Percentiles rank a stretch among this genome's conserved stretches.
phyloP scores from a whole-genome alignment of 2,888 invertebrate species.

The Chydorus sphaericus region DNA sequence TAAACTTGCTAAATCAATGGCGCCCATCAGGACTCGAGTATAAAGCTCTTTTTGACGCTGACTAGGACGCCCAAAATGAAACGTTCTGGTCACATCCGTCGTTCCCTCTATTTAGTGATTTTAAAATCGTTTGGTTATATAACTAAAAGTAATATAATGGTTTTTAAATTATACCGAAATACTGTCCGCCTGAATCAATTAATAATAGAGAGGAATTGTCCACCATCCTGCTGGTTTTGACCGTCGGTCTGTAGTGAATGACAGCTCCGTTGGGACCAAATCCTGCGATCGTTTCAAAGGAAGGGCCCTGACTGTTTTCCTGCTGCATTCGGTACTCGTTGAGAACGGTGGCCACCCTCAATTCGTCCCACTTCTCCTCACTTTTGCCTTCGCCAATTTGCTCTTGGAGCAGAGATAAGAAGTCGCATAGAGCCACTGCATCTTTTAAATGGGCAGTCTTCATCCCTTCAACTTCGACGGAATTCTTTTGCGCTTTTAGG shows the following conservation, averaged over 20 bases:
- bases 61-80: constrained; percentile 70
- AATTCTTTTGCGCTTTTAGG: constrained; percentile 76
- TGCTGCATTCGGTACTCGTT: constrained; percentile 58
- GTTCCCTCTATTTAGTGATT: constrained; percentile 64
- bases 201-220: constrained; percentile 22
- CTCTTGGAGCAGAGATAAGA: constrained; percentile 45
- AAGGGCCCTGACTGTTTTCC: constrained; percentile 44
- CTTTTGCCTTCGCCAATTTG: constrained; percentile 33
- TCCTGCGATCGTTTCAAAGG: constrained; percentile 38
- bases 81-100: constrained; percentile 75
- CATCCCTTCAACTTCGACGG: constrained; percentile 65
- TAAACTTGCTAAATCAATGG: constrained; percentile 52
- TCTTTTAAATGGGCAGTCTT: constrained; percentile 35
- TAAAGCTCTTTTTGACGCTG: constrained; percentile 59
- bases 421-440: constrained; percentile 54
- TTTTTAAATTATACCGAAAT: too few relatives aligned
- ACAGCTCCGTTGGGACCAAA: constrained; percentile 36
- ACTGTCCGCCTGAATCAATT: constrained; percentile 23
- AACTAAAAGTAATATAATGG: too few relatives aligned
- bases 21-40: constrained; percentile 57
- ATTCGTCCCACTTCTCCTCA: constrained; percentile 50
- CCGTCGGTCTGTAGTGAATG: constrained; percentile 34
- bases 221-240: constrained; percentile 24
- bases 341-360: constrained; percentile 50
- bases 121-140: too few relatives aligned